Conservation (phyloP, 2,797 vertebrate genomes). For the Yasuhikotakia modesta region DNA sequence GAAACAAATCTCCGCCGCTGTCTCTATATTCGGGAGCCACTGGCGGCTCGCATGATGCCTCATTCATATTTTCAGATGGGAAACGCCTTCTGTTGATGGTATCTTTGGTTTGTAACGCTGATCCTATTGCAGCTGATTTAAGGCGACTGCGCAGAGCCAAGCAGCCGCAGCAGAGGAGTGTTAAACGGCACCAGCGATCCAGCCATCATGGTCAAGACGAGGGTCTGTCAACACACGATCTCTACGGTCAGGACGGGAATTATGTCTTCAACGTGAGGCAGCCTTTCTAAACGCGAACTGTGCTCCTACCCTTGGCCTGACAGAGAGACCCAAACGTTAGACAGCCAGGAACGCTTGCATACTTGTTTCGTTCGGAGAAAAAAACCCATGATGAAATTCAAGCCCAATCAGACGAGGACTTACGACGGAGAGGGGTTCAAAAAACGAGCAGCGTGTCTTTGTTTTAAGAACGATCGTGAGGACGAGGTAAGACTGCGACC, state of each 20-base stretch:
- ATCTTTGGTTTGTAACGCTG: conserved; percentile 24
- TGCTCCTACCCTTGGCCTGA: too few relatives aligned
- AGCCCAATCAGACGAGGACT: conserved; percentile 95
- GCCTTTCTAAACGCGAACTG: conserved; percentile 22
- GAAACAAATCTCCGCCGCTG: background rate
- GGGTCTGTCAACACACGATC: conserved; percentile 5
- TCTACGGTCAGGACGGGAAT: conserved; percentile 25
- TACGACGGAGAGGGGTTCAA: conserved; percentile 95
- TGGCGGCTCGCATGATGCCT: too few relatives aligned
- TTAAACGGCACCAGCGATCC: too few relatives aligned
- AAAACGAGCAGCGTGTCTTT: conserved; percentile 91
- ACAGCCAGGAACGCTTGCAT: too few relatives aligned
- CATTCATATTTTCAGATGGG: conserved; percentile 35
- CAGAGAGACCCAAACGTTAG: conserved; percentile 10
- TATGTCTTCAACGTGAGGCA: conserved; percentile 36
- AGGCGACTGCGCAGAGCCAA: conserved; percentile 55
- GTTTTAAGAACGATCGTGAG: conserved; percentile 87
- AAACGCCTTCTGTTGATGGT: conserved; percentile 48
- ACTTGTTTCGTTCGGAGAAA: conserved; percentile 31
- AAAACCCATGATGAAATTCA: conserved; percentile 90
- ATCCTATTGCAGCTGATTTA: conserved; percentile 47
- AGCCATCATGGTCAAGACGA: conserved; percentile 49
- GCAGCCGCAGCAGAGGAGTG: conserved; percentile 60
- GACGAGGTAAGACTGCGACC: conserved; percentile 86
- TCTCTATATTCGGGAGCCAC: background rate